Evolutionary conservation across 2,888 invertebrate genomes (phyloP).

Genomic region (Drosophila pseudotakahashii): DNA sequence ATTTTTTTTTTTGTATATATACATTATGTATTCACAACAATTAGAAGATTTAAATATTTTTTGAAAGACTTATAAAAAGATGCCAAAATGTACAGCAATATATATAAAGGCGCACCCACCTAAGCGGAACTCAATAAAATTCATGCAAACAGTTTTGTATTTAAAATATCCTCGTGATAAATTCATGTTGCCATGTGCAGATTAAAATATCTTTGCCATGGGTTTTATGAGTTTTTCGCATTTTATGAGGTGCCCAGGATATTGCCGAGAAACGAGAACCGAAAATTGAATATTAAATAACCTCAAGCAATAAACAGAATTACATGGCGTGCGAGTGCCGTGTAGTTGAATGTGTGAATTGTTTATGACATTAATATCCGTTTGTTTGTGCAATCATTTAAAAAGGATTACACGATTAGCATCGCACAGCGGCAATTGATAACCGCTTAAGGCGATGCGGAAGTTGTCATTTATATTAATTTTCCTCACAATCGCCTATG

Average conservation of each 20-base stretch:
- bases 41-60: not conserved
- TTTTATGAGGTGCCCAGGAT: constrained; percentile 35
- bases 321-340: constrained; percentile 16
- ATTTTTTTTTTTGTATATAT: not conserved
- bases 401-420: constrained; percentile 62
- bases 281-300: constrained; percentile 72
- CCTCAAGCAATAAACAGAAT: constrained; percentile 47
- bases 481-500: not conserved
- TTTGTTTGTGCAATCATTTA: constrained; percentile 58
- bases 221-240: constrained; percentile 63
- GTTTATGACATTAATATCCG: constrained; percentile 78
- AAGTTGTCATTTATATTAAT: constrained; percentile 68
- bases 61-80: not conserved
- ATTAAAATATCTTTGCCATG: constrained; percentile 59
- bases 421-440: constrained; percentile 57
- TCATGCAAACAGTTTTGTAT: constrained; percentile 23
- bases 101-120: constrained; percentile 1
- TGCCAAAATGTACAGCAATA: constrained; percentile 47
- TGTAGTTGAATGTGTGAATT: constrained; percentile 55
- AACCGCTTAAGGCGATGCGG: constrained; percentile 57
- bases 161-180: constrained; percentile 35
- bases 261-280: constrained; percentile 19
- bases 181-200: constrained; percentile 40
- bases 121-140: constrained; percentile 37
- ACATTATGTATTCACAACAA: not conserved